phyloP scores from a whole-genome alignment of 2,888 invertebrate species.

The Corythucha ciliata region DNA sequence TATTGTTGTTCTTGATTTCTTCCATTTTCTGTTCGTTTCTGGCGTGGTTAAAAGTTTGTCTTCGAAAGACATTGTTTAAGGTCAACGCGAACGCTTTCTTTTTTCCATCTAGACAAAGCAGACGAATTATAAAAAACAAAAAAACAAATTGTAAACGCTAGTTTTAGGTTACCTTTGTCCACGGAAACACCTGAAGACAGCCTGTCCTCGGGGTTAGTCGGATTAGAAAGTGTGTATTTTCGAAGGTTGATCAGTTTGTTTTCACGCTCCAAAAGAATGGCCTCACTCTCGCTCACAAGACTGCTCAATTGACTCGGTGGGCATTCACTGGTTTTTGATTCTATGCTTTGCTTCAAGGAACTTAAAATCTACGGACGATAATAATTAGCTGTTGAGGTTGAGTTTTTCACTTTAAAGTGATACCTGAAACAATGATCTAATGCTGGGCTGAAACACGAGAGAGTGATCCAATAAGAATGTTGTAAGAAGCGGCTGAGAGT shows the following conservation, averaged over 20 bases:
- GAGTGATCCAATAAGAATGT: slow-evolving; percentile 79
- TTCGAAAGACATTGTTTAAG: slow-evolving; percentile 63
- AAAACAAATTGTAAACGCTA: slow-evolving; percentile 2
- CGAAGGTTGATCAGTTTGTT: slow-evolving; percentile 62
- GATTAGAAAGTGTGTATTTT: slow-evolving; percentile 46
- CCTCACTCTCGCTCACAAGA: slow-evolving; percentile 61
- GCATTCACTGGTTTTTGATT: slow-evolving; percentile 55
- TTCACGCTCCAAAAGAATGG: slow-evolving; percentile 71
- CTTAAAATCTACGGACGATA: slow-evolving; percentile 53
- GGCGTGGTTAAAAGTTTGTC: slow-evolving; percentile 41
- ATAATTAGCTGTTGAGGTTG: neutral
- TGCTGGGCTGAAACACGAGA: slow-evolving; percentile 77
- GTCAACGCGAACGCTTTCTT: slow-evolving; percentile 70
- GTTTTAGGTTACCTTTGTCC: neutral
- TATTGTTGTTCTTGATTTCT: slow-evolving; percentile 9
- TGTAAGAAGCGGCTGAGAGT: slow-evolving; percentile 79
- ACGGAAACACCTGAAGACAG: neutral
- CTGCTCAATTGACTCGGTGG: slow-evolving; percentile 46
- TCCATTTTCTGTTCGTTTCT: slow-evolving; percentile 23
- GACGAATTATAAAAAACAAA: slow-evolving; percentile 26
- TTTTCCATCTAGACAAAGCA: slow-evolving; percentile 46
- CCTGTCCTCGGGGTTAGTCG: neutral
- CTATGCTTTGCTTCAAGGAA: slow-evolving; percentile 75
- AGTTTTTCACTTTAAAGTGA: slow-evolving; percentile 31
- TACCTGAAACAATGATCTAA: slow-evolving; percentile 85